phyloP scores from a whole-genome alignment of 2,888 invertebrate species.

The Chymomyza fuscimana region DNA sequence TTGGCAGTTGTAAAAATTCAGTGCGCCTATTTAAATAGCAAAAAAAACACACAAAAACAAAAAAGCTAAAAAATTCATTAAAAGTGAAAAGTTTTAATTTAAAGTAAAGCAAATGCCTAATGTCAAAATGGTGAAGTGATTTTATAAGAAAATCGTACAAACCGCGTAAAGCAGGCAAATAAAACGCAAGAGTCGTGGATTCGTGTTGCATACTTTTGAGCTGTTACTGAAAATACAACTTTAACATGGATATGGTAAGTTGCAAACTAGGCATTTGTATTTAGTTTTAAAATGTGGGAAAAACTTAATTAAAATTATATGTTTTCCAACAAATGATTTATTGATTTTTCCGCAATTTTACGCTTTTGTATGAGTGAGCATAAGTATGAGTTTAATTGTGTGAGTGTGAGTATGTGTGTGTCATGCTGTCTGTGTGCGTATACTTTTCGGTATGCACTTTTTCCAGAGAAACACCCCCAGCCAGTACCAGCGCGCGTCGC shows the following conservation, averaged over 20 bases:
- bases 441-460: slow-evolving; percentile 72
- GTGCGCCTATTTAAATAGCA: background rate
- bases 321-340: slow-evolving; percentile 68
- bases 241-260: slow-evolving; percentile 62
- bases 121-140: background rate
- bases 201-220: slow-evolving; percentile 57
- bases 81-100: background rate
- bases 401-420: slow-evolving; percentile 24
- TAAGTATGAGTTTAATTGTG: slow-evolving; percentile 30
- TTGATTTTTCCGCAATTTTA: slow-evolving; percentile 65
- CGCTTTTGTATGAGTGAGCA: slow-evolving; percentile 40
- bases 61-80: slow-evolving; percentile 16
- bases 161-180: background rate
- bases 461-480: slow-evolving; percentile 59
- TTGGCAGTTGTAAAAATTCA: slow-evolving; percentile 8
- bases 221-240: slow-evolving; percentile 48
- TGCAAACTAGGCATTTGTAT: background rate
- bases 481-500: slow-evolving; percentile 21
- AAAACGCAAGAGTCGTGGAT: slow-evolving; percentile 16
- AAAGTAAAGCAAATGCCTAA: background rate
- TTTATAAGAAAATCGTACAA: background rate
- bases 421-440: slow-evolving; percentile 51
- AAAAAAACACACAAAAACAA: slow-evolving; percentile 26
- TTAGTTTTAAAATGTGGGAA: background rate
- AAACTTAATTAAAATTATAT: slow-evolving; percentile 37